Evolutionary conservation across 2,113 vertebrate genomes (phyloP), one percentile per base, ranked within the genome.

Genomic region (Dasypus novemcinctus): DNA sequence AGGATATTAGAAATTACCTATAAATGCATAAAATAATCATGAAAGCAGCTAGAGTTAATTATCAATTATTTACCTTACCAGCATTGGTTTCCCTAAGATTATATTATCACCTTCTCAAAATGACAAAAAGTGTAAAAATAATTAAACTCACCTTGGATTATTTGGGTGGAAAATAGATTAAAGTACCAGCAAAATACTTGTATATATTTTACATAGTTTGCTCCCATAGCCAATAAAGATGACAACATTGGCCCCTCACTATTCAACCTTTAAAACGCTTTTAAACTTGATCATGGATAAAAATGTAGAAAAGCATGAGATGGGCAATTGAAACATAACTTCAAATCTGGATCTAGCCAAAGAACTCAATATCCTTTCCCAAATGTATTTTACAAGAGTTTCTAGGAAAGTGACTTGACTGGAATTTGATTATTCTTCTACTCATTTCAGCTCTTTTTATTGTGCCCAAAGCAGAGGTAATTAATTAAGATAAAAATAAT

Each of bases 401-500:
- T 94, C 93, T 36, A 96, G 91, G 74, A 29, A 83, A 95, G 18
- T 88, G 79, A 83, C 7, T 94, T 83, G 36, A 94, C n/a, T 90
- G 33, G 54, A 93, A 96, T 83, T 84, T 92, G 84, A 96, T 96
- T 81, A 96, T 68, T 95, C 31, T 80, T 91, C 64, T 2, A 57
- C 27, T 95, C 41, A 91, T 38, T 75, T 87, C 4, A 63, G 17
- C 91, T 95, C 64, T 93, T 43, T 95, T 91, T 95, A 93, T 96
- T 97, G 97, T 97, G 95, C 95, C 94, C 64, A 97, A 95, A 97
- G 96, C 96, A 95, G 59, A 95, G 52, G 69, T 95, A 97, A 97
- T 97, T 97, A 97, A 96, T 97, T 97, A 97, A 87, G 43, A 97
- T 87, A 96, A 97, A 97, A 96, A 96, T 96, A 97, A 95, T 96